phyloP scores from a whole-genome alignment of 1,140 invertebrate species.

The Drosophila micromelanica region DNA sequence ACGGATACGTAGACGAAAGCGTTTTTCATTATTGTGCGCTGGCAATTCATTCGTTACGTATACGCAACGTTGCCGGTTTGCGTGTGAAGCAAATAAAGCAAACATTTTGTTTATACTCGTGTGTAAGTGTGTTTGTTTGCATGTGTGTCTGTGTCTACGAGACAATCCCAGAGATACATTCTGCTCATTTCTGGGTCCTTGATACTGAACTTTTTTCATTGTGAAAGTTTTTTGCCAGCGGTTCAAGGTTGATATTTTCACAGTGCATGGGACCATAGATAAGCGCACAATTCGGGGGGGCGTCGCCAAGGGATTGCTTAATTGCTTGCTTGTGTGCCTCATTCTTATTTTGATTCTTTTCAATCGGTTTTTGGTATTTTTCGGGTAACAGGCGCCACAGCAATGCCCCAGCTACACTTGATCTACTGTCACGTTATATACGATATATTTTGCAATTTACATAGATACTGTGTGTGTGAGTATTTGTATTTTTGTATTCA shows the following conservation, averaged over 20 bases:
- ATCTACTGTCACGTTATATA: background rate
- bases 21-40: constrained; percentile 38
- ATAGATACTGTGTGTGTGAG: constrained; percentile 17
- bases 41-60: constrained; percentile 61
- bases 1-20: constrained; percentile 3
- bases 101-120: constrained; percentile 40
- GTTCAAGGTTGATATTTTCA: constrained; percentile 70
- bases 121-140: background rate
- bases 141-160: constrained; percentile 1
- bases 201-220: constrained; percentile 82
- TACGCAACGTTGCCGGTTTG: constrained; percentile 64
- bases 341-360: constrained; percentile 12
- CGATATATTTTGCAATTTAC: constrained; percentile 21
- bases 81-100: constrained; percentile 59
- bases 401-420: constrained; percentile 19
- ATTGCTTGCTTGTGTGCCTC: constrained; percentile 37
- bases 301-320: background rate
- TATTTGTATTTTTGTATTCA: constrained; percentile 4
- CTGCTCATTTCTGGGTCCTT: constrained; percentile 72
- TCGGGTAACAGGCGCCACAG: constrained; percentile 63
- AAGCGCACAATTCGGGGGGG: background rate
- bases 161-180: constrained; percentile 36
- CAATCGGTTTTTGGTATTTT: constrained; percentile 18
- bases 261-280: constrained; percentile 6
- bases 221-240: constrained; percentile 78